Percentiles rank a stretch among this genome's conserved stretches.
Conservation (phyloP, 2,888 invertebrate genomes). For the Malthinus seriepunctatus region DNA sequence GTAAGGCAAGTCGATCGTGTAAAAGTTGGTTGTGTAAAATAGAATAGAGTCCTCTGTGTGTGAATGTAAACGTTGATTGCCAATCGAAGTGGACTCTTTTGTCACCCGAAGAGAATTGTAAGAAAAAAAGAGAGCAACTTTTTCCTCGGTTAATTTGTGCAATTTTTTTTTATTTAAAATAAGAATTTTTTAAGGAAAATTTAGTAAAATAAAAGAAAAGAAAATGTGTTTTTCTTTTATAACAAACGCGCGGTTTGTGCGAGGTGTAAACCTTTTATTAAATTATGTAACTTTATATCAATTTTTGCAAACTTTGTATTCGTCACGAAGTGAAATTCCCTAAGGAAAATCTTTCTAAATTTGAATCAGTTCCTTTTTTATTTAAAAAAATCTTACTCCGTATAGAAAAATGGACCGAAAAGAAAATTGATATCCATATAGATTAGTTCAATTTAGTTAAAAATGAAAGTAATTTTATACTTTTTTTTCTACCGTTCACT, state of each 20-base stretch:
- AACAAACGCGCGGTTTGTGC: not conserved
- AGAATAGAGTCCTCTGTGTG: constrained; percentile 25
- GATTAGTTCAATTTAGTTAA: constrained; percentile 4
- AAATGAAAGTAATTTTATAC: constrained; percentile 3
- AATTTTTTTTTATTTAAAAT: not conserved
- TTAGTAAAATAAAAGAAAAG: not conserved
- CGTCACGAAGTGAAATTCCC: constrained; percentile 1
- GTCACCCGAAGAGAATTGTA: constrained; percentile 20
- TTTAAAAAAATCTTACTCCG: not conserved
- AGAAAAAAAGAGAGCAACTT: constrained; percentile 12
- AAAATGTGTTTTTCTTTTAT: constrained; percentile 3
- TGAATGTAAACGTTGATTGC: constrained; percentile 33
- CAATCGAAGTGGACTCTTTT: constrained; percentile 32
- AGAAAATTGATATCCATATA: constrained; percentile 5
- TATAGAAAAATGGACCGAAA: constrained; percentile 1
- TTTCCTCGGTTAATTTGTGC: not conserved
- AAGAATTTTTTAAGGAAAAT: not conserved
- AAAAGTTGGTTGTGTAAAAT: constrained; percentile 28
- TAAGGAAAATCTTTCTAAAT: constrained; percentile 4
- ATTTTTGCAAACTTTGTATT: constrained; percentile 6
- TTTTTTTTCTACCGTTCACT: not conserved
- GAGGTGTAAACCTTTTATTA: constrained; percentile 4
- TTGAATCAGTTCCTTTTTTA: not conserved
- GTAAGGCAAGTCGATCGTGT: constrained; percentile 25
- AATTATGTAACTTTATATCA: constrained; percentile 7